Percentiles rank a stretch among this genome's conserved stretches.
These are phyloP conservation scores for Epizoanthus stellaris DNA, from an alignment of 92 coral and sea anemone genomes.

Conservation along the genomic window DNA sequence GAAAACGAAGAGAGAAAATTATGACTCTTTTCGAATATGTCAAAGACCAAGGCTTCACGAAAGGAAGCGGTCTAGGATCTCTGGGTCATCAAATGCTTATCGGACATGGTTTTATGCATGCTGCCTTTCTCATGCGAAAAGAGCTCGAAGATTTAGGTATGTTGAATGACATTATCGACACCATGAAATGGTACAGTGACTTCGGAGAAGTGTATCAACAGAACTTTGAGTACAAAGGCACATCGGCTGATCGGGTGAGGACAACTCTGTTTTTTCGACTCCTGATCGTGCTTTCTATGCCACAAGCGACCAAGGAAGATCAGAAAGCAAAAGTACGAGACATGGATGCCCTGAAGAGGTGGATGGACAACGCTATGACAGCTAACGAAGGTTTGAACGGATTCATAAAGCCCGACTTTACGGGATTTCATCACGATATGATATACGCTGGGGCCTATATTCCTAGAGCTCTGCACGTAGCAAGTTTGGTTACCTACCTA, in stretches of 20 bases:
- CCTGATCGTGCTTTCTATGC: constrained; percentile 63
- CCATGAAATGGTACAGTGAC: constrained; percentile 75
- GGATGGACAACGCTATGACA: constrained; percentile 69
- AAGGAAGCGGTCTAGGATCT: constrained; percentile 45
- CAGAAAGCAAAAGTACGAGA: constrained; percentile 55
- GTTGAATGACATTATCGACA: constrained; percentile 34
- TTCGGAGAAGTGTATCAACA: constrained; percentile 76
- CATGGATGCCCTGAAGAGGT: constrained; percentile 61
- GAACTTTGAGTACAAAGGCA: constrained; percentile 68
- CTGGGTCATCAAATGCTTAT: constrained; percentile 41
- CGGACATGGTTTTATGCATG: constrained; percentile 37
- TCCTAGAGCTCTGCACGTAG: constrained; percentile 59
- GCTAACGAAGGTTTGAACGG: constrained; percentile 70
- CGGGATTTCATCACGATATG: constrained; percentile 77
- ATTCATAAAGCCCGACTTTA: constrained; percentile 78
- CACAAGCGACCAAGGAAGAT: constrained; percentile 31
- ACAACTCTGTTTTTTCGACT: constrained; percentile 66
- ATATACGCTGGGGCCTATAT: constrained; percentile 75
- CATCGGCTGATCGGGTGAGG: constrained; percentile 78
- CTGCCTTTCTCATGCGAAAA: constrained; percentile 34
- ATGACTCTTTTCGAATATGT: constrained; percentile 24
- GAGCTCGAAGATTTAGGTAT: constrained; percentile 24
- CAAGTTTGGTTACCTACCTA: constrained; percentile 65
- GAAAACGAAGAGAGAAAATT: constrained; percentile 12
- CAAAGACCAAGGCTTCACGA: constrained; percentile 35